Base-by-base conservation (phyloP, 2,797 vertebrate genomes). In the Crocidura indochinensis region DNA sequence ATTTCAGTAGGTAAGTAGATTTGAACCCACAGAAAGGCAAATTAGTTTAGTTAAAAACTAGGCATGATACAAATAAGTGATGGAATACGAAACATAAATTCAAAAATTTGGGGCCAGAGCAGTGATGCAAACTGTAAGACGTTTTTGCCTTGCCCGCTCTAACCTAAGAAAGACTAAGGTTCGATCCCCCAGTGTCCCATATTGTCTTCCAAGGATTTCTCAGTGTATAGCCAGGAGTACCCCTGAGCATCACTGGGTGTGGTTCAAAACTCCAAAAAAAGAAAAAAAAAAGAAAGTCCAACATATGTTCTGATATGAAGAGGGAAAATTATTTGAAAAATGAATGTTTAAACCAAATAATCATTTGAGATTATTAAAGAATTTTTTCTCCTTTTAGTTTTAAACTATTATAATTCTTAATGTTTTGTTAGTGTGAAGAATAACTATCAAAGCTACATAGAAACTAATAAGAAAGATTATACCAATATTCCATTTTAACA, bases 391-490 rank as follows among this genome's bases (percentile, higher is more conserved):
- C 49, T 29, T 78, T 83, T 60, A 71, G 12, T 46, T 26, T 84
- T 65, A 15, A 0, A 47, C 19, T 27, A 27, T 3, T 47, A 9
- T 51, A 60, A 62, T 90, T 74, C 69, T 69, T 67, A 15, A 11
- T 71, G 0, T 19, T 82, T 64, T 68, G 26, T 62, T 78, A 22
- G 19, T 68, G 4, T 72, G 31, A 31, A 4, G 6, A 74, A 78
- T 38, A 88, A 91, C 11, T 72, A 49, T n/a, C 81, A 75, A 85
- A 49, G n/a, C 19, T 83, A 29, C 46, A 84, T 51, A 49, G 19
- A 68, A 14, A 27, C 10, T 4, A 26, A 65, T 65, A 65, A 17
- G 80, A 53, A 76, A 14, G 12, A 10, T 73, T n/a, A 27, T 20
- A 51, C 27, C 6, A 20, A 24, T 44, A 53, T 75, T 69, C 26